Evolutionary conservation across 2,797 vertebrate genomes (phyloP).

Genomic region (Uromys caudimaculatus): DNA sequence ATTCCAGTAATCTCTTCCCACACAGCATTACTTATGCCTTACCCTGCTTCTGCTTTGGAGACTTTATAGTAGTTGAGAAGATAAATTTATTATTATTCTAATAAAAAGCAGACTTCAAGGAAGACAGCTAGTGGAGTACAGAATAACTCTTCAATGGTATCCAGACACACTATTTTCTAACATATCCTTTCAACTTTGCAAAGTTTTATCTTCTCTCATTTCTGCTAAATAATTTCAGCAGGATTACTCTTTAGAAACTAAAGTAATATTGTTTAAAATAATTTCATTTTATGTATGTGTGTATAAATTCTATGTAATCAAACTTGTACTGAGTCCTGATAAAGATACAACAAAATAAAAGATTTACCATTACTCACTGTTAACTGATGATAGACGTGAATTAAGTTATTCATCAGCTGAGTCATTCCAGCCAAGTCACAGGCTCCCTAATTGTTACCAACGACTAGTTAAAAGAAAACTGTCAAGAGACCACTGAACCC

Average conservation of each 20-base stretch:
- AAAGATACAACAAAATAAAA: neutral
- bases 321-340: neutral
- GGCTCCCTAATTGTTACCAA: neutral
- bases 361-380: neutral
- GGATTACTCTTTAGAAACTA: neutral
- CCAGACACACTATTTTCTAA: neutral
- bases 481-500: neutral
- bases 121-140: neutral
- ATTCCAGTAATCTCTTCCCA: neutral
- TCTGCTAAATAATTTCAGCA: slow-evolving; percentile 23
- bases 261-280: slow-evolving; percentile 35
- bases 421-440: neutral
- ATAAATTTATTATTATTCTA: neutral
- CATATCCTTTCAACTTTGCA: neutral
- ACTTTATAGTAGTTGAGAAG: neutral
- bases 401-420: neutral
- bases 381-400: neutral
- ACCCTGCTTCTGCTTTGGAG: neutral
- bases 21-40: neutral
- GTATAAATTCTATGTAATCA: neutral
- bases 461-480: neutral
- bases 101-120: neutral
- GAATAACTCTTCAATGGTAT: neutral
- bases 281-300: neutral
- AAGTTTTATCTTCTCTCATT: neutral